Percentiles rank a stretch among this genome's conserved stretches.
These are phyloP conservation scores for Drosophila histrio DNA, from an alignment of 2,888 invertebrate genomes.

Conservation along the genomic window DNA sequence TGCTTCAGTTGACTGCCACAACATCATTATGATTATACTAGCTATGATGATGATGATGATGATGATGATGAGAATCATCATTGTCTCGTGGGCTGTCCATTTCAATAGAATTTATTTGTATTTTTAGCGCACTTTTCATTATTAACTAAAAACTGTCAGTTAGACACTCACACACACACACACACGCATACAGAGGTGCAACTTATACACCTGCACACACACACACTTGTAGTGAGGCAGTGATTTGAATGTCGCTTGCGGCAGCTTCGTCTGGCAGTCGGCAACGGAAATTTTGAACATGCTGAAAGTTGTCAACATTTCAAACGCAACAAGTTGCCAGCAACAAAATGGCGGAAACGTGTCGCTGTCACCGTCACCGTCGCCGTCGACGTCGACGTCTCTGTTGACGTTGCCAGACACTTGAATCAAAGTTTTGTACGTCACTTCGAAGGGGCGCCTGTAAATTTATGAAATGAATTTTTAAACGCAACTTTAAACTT, in stretches of 20 bases:
- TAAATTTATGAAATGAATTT: slow-evolving; percentile 74
- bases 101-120: slow-evolving; percentile 49
- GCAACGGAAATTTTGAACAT: slow-evolving; percentile 65
- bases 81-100: slow-evolving; percentile 41
- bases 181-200: slow-evolving; percentile 11
- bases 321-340: slow-evolving; percentile 67
- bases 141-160: slow-evolving; percentile 75
- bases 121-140: slow-evolving; percentile 60
- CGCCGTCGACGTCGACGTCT: slow-evolving; percentile 20
- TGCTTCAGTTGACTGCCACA: slow-evolving; percentile 18
- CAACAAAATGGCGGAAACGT: slow-evolving; percentile 78
- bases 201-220: slow-evolving; percentile 35
- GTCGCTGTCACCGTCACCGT: slow-evolving; percentile 55
- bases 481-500: slow-evolving; percentile 76
- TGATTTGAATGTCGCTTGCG: slow-evolving; percentile 62
- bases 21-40: slow-evolving; percentile 15
- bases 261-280: slow-evolving; percentile 18
- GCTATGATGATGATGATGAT: slow-evolving; percentile 6
- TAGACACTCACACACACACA: slow-evolving; percentile 24
- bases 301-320: slow-evolving; percentile 64
- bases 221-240: slow-evolving; percentile 20
- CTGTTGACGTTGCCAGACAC: slow-evolving; percentile 30
- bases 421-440: slow-evolving; percentile 56
- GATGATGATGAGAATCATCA: slow-evolving; percentile 2
- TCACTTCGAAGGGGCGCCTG: too few species aligned